phyloP scores from a whole-genome alignment of 2,797 vertebrate genomes.

The Alfaro cultratus region DNA sequence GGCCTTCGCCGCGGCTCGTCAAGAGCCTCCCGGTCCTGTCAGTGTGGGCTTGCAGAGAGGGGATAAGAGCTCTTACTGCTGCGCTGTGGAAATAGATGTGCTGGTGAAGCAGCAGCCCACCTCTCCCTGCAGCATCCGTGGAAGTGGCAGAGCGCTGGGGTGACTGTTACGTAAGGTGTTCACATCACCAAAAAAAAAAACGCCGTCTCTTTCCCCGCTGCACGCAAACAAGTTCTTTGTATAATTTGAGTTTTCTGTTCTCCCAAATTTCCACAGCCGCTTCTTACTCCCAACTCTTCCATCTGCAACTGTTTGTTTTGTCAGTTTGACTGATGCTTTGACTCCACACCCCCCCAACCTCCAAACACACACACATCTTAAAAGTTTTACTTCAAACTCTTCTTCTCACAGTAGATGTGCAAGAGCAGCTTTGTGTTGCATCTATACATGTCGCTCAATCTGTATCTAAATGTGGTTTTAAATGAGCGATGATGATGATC shows the following conservation, averaged over 20 bases:
- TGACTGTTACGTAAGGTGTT: conserved; percentile 70
- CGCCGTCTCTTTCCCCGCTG: conserved; percentile 54
- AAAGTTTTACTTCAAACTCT: not conserved
- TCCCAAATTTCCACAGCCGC: conserved; percentile 23
- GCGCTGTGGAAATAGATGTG: conserved; percentile 75
- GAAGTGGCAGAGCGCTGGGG: conserved; percentile 59
- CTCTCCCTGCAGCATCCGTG: conserved; percentile 73
- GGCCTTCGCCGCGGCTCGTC: conserved; percentile 69
- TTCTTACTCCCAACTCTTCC: conserved; percentile 16
- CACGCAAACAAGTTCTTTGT: conserved; percentile 47
- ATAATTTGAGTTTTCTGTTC: conserved; percentile 46
- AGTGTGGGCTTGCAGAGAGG: conserved; percentile 71
- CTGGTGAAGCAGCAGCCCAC: conserved; percentile 73
- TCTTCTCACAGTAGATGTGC: not conserved
- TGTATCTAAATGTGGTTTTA: not conserved
- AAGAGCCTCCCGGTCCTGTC: conserved; percentile 74
- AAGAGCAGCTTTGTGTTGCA: not conserved
- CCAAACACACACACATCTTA: too few species aligned
- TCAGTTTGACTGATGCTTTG: conserved; percentile 4
- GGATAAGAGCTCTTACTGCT: conserved; percentile 75
- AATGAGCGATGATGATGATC: not conserved
- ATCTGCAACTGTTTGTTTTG: not conserved
- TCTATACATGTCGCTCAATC: not conserved
- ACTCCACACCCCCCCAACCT: fast-evolving
- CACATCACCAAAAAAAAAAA: conserved; percentile 54